Percentiles rank a stretch among this genome's conserved stretches.
Evolutionary conservation across 2,113 vertebrate species (phyloP).

Genomic region (Sceloporus undulatus): DNA sequence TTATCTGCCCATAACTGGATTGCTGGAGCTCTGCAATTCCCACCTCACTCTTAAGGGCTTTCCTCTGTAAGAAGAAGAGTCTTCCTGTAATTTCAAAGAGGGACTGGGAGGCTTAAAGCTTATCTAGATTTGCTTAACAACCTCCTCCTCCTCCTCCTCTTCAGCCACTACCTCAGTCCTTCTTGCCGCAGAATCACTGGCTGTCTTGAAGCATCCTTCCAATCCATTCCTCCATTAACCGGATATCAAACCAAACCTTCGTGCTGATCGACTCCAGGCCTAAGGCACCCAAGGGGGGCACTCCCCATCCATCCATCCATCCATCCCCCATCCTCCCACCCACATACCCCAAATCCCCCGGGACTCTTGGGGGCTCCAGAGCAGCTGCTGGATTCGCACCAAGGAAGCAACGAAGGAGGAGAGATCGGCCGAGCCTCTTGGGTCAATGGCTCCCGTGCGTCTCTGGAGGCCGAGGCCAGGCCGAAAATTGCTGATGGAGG

Average conservation of each 20-base stretch:
- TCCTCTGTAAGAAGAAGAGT: neutral
- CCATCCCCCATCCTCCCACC: neutral
- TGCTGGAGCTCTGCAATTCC: neutral
- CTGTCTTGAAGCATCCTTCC: neutral
- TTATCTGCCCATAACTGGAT: neutral
- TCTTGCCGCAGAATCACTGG: neutral
- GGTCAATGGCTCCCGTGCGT: neutral
- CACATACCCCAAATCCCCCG: neutral
- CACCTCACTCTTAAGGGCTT: neutral
- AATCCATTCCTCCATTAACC: no score
- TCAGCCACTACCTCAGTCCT: neutral
- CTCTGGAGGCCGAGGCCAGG: neutral
- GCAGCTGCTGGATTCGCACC: slow-evolving; percentile 31
- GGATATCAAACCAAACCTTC: neutral
- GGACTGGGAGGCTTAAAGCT: neutral
- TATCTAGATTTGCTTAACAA: no score
- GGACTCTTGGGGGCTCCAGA: neutral
- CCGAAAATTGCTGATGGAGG: neutral
- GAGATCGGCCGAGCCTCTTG: neutral
- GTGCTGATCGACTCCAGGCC: neutral
- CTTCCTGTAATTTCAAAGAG: neutral
- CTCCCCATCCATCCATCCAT: neutral
- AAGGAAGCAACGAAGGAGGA: slow-evolving; percentile 1
- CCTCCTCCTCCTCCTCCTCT: neutral
- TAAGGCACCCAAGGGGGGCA: neutral